These are phyloP conservation scores for Petrophora chlorosata DNA, from an alignment of 2,888 invertebrate species.

Conservation along the genomic window DNA sequence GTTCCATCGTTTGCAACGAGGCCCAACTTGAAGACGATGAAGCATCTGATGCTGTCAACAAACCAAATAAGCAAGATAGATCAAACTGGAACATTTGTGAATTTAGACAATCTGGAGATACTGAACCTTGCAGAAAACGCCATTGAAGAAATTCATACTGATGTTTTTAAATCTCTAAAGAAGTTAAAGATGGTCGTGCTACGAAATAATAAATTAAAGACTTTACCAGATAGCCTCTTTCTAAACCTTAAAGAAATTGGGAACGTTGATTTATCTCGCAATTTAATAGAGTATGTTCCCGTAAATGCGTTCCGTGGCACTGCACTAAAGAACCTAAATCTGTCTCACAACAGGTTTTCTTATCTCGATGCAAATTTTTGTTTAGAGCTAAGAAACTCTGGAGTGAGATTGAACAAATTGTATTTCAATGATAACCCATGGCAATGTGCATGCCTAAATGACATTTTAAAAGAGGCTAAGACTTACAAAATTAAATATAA, in stretches of 20 bases:
- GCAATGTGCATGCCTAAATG: conserved; percentile 68
- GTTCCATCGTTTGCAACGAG: conserved; percentile 57
- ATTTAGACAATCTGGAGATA: conserved; percentile 55
- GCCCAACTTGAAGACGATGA: conserved; percentile 57
- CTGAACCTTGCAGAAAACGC: conserved; percentile 60
- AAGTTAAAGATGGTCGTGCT: conserved; percentile 56
- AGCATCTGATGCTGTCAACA: conserved; percentile 53
- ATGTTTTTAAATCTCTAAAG: conserved; percentile 55
- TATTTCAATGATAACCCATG: conserved; percentile 72
- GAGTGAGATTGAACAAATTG: conserved; percentile 58
- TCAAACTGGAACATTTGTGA: conserved; percentile 42
- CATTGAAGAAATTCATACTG: conserved; percentile 53
- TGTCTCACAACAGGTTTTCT: conserved; percentile 63
- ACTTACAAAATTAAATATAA: conserved; percentile 57
- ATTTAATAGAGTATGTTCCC: conserved; percentile 57
- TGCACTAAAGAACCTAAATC: conserved; percentile 59
- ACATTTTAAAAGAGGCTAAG: conserved; percentile 63
- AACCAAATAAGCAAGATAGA: conserved; percentile 57
- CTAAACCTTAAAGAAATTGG: conserved; percentile 50
- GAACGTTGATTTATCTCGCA: conserved; percentile 61
- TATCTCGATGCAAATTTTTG: conserved; percentile 68
- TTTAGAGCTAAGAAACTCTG: conserved; percentile 62
- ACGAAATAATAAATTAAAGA: conserved; percentile 57
- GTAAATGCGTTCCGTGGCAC: conserved; percentile 61
- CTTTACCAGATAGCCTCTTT: conserved; percentile 59